A percentile compares a stretch with the other conserved stretches of the same genome.
phyloP scores from a whole-genome alignment of 2,888 invertebrate species.

The Oasisia sp. region DNA sequence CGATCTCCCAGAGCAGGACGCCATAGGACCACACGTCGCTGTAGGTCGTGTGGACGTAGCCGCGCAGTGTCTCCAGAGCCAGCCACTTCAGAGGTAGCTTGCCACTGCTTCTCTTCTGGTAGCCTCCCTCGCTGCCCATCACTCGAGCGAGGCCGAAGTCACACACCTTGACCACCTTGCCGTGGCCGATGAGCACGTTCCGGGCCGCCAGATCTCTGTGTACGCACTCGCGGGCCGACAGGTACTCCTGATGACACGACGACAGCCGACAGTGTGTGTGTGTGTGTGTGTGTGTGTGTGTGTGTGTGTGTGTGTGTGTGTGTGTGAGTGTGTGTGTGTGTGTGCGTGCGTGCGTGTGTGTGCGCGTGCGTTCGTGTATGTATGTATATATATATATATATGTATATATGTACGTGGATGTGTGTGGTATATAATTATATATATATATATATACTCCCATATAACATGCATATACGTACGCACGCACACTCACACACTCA shows the following conservation, averaged over 20 bases:
- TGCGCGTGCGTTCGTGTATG: too few species aligned
- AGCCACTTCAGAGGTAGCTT: conserved; percentile 64
- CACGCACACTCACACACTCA: too few species aligned
- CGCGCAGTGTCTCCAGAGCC: conserved; percentile 66
- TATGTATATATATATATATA: too few species aligned
- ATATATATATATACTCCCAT: too few species aligned
- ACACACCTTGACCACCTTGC: conserved; percentile 78
- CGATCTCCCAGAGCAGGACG: conserved; percentile 87
- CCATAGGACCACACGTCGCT: conserved; percentile 90
- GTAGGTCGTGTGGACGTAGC: conserved; percentile 82
- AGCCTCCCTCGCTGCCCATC: conserved; percentile 59
- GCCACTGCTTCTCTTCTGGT: conserved; percentile 73
- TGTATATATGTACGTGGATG: too few species aligned
- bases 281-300: too few species aligned
- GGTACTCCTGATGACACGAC: conserved; percentile 74
- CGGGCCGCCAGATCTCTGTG: conserved; percentile 90
- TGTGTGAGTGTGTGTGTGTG: too few species aligned
- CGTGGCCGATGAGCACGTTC: conserved; percentile 74
- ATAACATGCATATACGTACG: too few species aligned
- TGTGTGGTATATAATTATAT: too few species aligned
- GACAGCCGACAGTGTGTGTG: conserved; percentile 18
- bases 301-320: too few species aligned
- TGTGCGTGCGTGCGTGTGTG: too few species aligned
- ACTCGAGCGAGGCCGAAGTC: conserved; percentile 86
- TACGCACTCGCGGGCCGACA: conserved; percentile 83